Percentiles rank a stretch among this genome's conserved stretches.
Evolutionary conservation across 53 echinoderm and acorn worm genomes (phyloP).

Genomic region (Patiria pectinifera): DNA sequence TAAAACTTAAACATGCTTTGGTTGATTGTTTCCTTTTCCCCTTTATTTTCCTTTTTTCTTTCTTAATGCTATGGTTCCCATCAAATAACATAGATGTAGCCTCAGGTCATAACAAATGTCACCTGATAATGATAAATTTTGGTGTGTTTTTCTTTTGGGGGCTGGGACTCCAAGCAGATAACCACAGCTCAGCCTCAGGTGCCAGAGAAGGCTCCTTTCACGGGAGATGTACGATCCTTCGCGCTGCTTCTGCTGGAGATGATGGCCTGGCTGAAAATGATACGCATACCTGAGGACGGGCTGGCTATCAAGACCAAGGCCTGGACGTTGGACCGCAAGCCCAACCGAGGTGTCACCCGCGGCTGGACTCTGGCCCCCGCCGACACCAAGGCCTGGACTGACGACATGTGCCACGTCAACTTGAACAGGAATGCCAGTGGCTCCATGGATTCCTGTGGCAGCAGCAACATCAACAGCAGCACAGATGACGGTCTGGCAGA

Average conservation of each 20-base stretch:
- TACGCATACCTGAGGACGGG: slow-evolving; percentile 41
- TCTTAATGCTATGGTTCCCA: too few relatives aligned
- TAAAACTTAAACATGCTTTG: too few relatives aligned
- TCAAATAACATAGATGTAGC: neutral
- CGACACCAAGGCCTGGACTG: slow-evolving; percentile 33
- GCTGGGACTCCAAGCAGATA: slow-evolving; percentile 11
- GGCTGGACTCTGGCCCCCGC: slow-evolving; percentile 58
- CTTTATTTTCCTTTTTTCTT: too few relatives aligned
- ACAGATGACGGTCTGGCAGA: slow-evolving; percentile 10
- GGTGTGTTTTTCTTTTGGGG: neutral
- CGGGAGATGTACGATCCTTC: slow-evolving; percentile 94
- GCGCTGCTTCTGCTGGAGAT: slow-evolving; percentile 91
- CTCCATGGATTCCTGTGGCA: slow-evolving; percentile 54
- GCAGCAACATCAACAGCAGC: slow-evolving; percentile 6
- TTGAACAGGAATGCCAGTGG: slow-evolving; percentile 12
- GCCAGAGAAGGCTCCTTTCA: slow-evolving; percentile 64
- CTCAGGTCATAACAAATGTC: neutral
- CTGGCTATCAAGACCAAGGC: neutral
- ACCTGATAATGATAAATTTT: neutral
- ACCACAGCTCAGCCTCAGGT: slow-evolving; percentile 56
- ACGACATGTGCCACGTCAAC: slow-evolving; percentile 17
- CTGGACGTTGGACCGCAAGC: slow-evolving; percentile 46
- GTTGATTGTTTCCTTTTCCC: too few relatives aligned
- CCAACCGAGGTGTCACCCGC: slow-evolving; percentile 40
- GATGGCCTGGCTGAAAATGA: slow-evolving; percentile 86